A percentile compares a stretch with the other conserved stretches of the same genome.
These are phyloP conservation scores for Frankliniella fusca DNA, from an alignment of 2,888 invertebrate genomes.

Conservation along the genomic window DNA sequence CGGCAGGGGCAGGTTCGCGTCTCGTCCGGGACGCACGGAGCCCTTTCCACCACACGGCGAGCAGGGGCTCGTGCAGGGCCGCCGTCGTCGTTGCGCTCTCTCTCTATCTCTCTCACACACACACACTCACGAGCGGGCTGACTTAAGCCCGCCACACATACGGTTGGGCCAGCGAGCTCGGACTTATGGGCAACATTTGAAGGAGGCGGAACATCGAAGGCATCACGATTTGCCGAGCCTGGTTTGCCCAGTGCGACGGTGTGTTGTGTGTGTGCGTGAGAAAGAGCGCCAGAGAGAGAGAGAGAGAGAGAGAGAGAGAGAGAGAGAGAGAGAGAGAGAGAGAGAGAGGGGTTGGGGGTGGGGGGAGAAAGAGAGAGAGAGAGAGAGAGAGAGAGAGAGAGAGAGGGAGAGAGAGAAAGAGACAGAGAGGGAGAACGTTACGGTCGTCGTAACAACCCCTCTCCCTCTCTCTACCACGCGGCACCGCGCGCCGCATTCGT, in stretches of 20 bases:
- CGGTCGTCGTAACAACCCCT: constrained; percentile 32
- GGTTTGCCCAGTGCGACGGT: not conserved
- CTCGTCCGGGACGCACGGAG: not conserved
- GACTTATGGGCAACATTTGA: constrained; percentile 13
- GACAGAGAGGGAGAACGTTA: constrained; percentile 30
- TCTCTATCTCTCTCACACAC: not conserved
- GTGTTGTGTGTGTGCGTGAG: no score
- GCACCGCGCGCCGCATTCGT: not conserved
- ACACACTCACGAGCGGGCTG: not conserved
- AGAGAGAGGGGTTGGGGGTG: not conserved
- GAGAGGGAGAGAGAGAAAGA: constrained; percentile 35
- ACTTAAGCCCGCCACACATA: no score
- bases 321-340: no score
- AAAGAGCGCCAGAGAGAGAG: not conserved
- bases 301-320: no score
- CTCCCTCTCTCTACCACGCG: not conserved
- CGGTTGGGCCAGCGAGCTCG: not conserved
- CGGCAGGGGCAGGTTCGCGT: not conserved
- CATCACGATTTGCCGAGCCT: not conserved
- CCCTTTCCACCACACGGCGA: not conserved
- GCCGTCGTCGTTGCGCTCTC: not conserved
- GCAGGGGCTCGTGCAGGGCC: not conserved
- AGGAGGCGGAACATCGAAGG: constrained; percentile 1
- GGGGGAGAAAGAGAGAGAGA: no score
- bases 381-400: no score